These are phyloP conservation scores for Eubasilissa regina DNA, from an alignment of 1,140 invertebrate species.

Conservation along the genomic window DNA sequence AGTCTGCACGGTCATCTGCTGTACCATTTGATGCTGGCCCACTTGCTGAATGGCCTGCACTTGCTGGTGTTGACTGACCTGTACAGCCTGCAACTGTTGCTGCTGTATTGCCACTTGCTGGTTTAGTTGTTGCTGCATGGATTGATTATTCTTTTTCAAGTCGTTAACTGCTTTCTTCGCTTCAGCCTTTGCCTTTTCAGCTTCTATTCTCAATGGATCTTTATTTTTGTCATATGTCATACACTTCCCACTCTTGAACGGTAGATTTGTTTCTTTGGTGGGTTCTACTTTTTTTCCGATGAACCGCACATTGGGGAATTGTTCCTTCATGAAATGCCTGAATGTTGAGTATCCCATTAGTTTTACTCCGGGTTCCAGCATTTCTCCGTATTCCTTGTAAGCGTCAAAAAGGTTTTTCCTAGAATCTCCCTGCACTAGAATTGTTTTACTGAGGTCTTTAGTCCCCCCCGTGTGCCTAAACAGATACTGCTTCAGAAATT, in stretches of 20 bases:
- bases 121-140: slow-evolving; percentile 63
- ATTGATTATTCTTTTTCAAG: slow-evolving; percentile 67
- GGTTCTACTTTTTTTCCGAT: slow-evolving; percentile 76
- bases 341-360: slow-evolving; percentile 87
- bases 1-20: slow-evolving; percentile 68
- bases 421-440: slow-evolving; percentile 81
- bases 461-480: slow-evolving; percentile 73
- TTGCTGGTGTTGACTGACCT: slow-evolving; percentile 69
- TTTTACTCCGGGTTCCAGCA: slow-evolving; percentile 78
- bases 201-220: slow-evolving; percentile 69
- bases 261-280: slow-evolving; percentile 69
- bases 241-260: slow-evolving; percentile 70
- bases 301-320: slow-evolving; percentile 85
- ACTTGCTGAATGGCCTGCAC: slow-evolving; percentile 68
- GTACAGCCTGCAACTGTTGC: slow-evolving; percentile 66
- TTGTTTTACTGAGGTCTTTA: slow-evolving; percentile 71
- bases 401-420: slow-evolving; percentile 82
- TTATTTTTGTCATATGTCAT: slow-evolving; percentile 71
- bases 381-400: slow-evolving; percentile 82
- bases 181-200: slow-evolving; percentile 69
- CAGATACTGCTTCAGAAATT: slow-evolving; percentile 82
- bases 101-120: slow-evolving; percentile 66
- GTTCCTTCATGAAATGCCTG: slow-evolving; percentile 85
- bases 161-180: slow-evolving; percentile 67
- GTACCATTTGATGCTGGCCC: slow-evolving; percentile 70